Evolutionary conservation across 2,113 vertebrate species (phyloP).

Genomic region (Odocoileus virginianus): DNA sequence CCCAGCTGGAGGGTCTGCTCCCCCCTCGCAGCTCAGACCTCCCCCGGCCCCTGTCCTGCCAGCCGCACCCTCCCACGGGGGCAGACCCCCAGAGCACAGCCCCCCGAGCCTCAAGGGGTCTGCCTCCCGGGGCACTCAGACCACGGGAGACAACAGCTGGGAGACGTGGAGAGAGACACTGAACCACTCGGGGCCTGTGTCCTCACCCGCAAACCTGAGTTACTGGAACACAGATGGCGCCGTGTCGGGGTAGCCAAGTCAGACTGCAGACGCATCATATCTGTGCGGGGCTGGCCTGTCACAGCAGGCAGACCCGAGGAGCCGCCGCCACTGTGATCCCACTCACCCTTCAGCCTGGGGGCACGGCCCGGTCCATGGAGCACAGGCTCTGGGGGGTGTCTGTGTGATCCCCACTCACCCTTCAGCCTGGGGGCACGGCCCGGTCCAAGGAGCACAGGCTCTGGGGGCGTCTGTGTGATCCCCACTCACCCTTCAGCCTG

Average conservation of each 20-base stretch:
- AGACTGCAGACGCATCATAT: accelerated
- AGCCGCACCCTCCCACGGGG: accelerated
- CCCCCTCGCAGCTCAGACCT: accelerated
- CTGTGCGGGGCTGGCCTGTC: accelerated
- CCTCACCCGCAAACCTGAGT: neutral
- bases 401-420: too few relatives aligned
- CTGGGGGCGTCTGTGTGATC: too few relatives aligned
- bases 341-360: neutral
- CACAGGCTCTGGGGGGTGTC: neutral
- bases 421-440: too few relatives aligned
- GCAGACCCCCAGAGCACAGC: neutral
- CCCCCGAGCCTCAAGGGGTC: neutral
- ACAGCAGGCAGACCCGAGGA: too few relatives aligned
- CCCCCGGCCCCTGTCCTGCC: accelerated
- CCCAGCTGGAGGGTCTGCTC: neutral
- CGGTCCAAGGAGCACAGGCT: too few relatives aligned
- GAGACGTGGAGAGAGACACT: accelerated
- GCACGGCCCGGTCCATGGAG: accelerated
- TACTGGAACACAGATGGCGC: accelerated
- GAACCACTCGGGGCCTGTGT: accelerated
- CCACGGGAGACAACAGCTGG: neutral
- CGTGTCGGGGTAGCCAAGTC: accelerated
- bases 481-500: neutral
- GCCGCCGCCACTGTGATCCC: accelerated
- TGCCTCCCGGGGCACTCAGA: accelerated